Evolutionary conservation across 1,140 invertebrate species (phyloP).

Genomic region (Acyrthosiphon pisum): DNA sequence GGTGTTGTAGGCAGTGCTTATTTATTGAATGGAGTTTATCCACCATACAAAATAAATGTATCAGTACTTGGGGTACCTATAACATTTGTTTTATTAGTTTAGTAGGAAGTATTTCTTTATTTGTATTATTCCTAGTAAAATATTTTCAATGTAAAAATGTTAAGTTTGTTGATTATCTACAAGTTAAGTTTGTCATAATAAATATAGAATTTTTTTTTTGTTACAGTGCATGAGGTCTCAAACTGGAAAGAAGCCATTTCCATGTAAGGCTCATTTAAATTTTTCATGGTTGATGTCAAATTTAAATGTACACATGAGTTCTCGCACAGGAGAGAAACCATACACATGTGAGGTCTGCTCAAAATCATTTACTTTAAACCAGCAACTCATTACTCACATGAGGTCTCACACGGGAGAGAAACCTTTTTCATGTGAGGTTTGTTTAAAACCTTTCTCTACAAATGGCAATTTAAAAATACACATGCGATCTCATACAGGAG

Average conservation of each 20-base stretch:
- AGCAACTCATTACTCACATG: background rate
- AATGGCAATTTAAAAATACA: constrained; percentile 50
- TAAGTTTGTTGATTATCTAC: background rate
- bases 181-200: background rate
- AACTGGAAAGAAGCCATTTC: constrained; percentile 19
- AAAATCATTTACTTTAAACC: constrained; percentile 12
- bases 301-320: constrained; percentile 17
- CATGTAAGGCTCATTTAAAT: background rate
- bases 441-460: constrained; percentile 39
- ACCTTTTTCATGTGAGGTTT: constrained; percentile 44
- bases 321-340: background rate
- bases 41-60: background rate
- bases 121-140: background rate
- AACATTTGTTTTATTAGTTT: no score
- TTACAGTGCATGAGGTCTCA: constrained; percentile 37
- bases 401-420: constrained; percentile 28
- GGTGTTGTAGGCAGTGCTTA: background rate
- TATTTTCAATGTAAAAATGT: background rate
- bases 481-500: constrained; percentile 38
- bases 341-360: background rate
- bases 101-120: background rate
- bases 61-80: background rate
- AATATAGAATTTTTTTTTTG: background rate
- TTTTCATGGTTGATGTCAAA: constrained; percentile 16
- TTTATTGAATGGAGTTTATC: background rate